Evolutionary conservation across 2,797 vertebrate genomes (phyloP).

Genomic region (Falco berigora): DNA sequence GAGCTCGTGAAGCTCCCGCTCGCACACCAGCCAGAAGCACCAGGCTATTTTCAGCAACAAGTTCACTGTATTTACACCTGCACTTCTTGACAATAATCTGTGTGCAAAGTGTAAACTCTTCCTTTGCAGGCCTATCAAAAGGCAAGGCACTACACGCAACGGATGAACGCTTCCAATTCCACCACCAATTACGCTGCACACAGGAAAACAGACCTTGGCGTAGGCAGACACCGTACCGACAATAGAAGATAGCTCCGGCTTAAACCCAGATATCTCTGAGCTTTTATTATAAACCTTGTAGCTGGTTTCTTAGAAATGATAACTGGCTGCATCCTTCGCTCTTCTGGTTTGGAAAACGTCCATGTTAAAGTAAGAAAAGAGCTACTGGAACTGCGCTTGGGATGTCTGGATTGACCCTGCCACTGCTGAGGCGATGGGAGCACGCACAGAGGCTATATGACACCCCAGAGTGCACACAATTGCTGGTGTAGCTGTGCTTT

Average conservation of each 20-base stretch:
- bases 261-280: neutral
- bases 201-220: neutral
- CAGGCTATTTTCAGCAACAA: neutral
- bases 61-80: neutral
- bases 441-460: neutral
- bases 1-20: neutral
- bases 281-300: neutral
- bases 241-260: neutral
- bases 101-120: neutral
- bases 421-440: neutral
- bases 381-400: neutral
- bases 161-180: neutral
- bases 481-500: neutral
- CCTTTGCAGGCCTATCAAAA: neutral
- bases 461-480: neutral
- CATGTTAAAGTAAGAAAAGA: neutral
- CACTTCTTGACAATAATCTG: neutral
- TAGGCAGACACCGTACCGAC: neutral
- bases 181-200: neutral
- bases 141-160: neutral
- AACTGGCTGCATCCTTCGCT: neutral
- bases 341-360: neutral
- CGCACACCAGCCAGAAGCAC: neutral
- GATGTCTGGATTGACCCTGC: neutral
- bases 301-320: neutral